phyloP scores from a whole-genome alignment of 2,797 vertebrate species.

The Spheniscus humboldti region DNA sequence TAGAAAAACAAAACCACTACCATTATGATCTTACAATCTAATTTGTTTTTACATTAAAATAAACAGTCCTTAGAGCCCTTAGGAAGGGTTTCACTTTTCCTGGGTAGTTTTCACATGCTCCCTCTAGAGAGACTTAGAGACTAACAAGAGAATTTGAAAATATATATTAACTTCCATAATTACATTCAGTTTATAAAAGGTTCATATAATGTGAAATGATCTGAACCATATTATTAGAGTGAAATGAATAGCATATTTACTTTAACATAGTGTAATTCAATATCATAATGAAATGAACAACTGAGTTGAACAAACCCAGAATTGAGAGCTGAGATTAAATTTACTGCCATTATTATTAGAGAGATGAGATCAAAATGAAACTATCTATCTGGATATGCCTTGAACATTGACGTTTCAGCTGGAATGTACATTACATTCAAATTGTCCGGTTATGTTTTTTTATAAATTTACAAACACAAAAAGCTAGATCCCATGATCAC shows the following conservation, averaged over 20 bases:
- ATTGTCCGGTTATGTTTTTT: background rate
- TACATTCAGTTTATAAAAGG: constrained; percentile 42
- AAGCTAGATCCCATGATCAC: background rate
- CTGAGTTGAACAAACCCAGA: constrained; percentile 11
- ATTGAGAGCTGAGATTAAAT: constrained; percentile 31
- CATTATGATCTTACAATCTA: constrained; percentile 13
- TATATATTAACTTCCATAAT: constrained; percentile 30
- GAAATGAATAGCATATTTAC: constrained; percentile 55
- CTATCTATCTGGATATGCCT: background rate
- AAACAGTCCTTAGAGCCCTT: constrained; percentile 17
- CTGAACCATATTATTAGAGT: constrained; percentile 32
- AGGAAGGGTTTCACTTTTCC: constrained; percentile 34
- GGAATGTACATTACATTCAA: background rate
- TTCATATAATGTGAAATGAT: constrained; percentile 48
- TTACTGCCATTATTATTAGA: constrained; percentile 1
- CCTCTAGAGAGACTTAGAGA: constrained; percentile 10
- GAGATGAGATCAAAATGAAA: constrained; percentile 27
- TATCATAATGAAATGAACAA: constrained; percentile 47
- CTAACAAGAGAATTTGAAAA: constrained; percentile 41
- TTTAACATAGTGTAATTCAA: constrained; percentile 18
- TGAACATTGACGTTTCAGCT: background rate
- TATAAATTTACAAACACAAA: background rate
- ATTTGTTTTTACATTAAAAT: constrained; percentile 52
- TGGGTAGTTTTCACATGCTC: constrained; percentile 4
- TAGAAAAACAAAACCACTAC: background rate